Evolutionary conservation across 2,888 invertebrate species (phyloP).

Genomic region (Caenorhabditis imperialis): DNA sequence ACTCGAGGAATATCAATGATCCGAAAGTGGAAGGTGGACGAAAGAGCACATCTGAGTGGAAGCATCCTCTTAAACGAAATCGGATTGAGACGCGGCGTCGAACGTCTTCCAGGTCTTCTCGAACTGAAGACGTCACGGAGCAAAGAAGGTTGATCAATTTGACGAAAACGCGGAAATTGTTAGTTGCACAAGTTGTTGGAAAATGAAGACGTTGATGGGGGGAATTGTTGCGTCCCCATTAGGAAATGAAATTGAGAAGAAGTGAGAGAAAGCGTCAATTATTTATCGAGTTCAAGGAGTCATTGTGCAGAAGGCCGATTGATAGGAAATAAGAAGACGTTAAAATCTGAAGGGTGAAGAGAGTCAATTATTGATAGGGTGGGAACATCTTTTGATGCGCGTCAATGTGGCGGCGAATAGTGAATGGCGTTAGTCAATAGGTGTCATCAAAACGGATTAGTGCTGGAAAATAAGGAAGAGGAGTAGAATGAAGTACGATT

Average conservation of each 20-base stretch:
- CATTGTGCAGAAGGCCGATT: not conserved
- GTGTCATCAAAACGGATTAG: slow-evolving; percentile 5
- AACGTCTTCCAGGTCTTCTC: no score
- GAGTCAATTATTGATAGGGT: slow-evolving; percentile 17
- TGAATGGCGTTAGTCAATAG: slow-evolving; percentile 7
- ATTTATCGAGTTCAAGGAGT: slow-evolving; percentile 1
- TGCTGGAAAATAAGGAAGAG: not conserved
- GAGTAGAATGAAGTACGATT: not conserved
- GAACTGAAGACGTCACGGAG: no score
- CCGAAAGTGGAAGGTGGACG: not conserved
- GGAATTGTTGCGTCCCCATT: no score
- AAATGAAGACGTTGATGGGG: no score
- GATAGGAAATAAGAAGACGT: not conserved
- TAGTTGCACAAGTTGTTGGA: no score
- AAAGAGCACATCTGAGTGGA: no score
- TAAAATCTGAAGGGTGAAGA: not conserved
- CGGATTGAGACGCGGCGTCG: no score
- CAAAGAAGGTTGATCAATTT: no score
- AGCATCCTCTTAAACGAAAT: no score
- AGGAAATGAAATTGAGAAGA: slow-evolving; percentile 4
- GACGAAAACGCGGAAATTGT: no score
- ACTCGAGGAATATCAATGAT: slow-evolving; percentile 22
- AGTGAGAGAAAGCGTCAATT: not conserved
- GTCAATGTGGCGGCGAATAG: not conserved
- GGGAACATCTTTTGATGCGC: slow-evolving; percentile 3